These are phyloP conservation scores for Eptatretus burgeri DNA, from an alignment of 2,113 vertebrate species.

Conservation along the genomic window DNA sequence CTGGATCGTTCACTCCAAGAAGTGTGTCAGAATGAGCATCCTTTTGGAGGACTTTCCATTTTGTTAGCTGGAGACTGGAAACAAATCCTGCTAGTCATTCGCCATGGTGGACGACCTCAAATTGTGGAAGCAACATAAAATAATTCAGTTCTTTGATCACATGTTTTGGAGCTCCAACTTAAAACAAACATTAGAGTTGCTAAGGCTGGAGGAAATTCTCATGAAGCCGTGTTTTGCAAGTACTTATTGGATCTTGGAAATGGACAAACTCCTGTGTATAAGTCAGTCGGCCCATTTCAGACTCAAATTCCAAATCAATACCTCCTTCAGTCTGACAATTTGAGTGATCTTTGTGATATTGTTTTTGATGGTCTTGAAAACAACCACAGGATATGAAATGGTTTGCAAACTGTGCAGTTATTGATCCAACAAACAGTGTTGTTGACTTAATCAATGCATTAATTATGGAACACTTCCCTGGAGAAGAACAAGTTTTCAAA, in stretches of 20 bases:
- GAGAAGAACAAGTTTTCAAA: neutral
- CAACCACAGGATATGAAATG: neutral
- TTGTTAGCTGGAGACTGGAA: neutral
- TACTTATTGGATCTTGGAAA: neutral
- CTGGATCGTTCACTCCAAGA: neutral
- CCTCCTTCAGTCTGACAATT: neutral
- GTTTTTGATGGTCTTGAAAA: neutral
- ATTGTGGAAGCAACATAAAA: neutral
- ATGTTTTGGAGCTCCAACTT: neutral
- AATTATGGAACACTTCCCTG: neutral
- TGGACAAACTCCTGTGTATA: neutral
- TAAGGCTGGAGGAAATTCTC: neutral
- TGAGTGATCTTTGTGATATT: neutral
- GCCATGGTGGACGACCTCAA: neutral
- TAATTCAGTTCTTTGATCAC: neutral
- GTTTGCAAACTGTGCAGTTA: neutral
- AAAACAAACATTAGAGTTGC: neutral
- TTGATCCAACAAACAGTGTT: neutral
- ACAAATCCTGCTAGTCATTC: neutral
- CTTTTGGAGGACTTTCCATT: slow-evolving; percentile 2
- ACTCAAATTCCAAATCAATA: slow-evolving; percentile 2
- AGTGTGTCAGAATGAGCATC: neutral
- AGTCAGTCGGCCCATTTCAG: neutral
- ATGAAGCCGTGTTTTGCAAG: neutral
- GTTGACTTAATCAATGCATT: neutral